phyloP scores from a whole-genome alignment of 2,888 invertebrate genomes.

The Habroteleia sp. region DNA sequence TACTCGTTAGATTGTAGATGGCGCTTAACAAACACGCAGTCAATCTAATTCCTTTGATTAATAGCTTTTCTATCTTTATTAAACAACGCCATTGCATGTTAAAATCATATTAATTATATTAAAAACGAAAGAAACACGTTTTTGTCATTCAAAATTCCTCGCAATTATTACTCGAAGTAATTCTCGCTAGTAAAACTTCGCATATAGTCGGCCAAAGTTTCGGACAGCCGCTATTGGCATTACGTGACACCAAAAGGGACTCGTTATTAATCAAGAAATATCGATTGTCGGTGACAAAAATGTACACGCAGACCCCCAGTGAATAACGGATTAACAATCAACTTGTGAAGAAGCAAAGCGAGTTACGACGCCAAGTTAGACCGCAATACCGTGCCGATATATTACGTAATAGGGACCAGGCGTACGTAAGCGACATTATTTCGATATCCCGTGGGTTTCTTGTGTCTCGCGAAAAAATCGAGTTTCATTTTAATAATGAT shows the following conservation, averaged over 20 bases:
- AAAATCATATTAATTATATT: no score
- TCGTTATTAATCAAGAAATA: constrained; percentile 10
- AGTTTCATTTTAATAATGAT: constrained; percentile 57
- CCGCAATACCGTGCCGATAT: constrained; percentile 18
- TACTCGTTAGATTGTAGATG: no score
- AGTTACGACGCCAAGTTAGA: constrained; percentile 1
- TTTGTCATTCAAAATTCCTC: no score
- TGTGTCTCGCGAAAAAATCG: constrained; percentile 36
- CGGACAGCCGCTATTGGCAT: no score
- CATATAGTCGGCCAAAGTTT: no score
- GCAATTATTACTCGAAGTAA: no score
- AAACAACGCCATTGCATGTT: no score
- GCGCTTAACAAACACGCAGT: no score
- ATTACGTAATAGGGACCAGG: constrained; percentile 12
- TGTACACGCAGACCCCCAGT: constrained; percentile 10
- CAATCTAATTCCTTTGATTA: no score
- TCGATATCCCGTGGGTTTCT: constrained; percentile 27
- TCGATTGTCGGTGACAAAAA: constrained; percentile 27
- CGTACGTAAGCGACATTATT: constrained; percentile 6
- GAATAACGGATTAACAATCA: constrained; percentile 19
- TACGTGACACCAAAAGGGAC: neutral
- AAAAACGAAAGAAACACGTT: no score
- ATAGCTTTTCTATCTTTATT: no score
- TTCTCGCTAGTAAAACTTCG: no score
- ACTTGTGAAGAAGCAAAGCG: constrained; percentile 8